Conservation (phyloP, 2,888 invertebrate genomes). For the Diadromus collaris region DNA sequence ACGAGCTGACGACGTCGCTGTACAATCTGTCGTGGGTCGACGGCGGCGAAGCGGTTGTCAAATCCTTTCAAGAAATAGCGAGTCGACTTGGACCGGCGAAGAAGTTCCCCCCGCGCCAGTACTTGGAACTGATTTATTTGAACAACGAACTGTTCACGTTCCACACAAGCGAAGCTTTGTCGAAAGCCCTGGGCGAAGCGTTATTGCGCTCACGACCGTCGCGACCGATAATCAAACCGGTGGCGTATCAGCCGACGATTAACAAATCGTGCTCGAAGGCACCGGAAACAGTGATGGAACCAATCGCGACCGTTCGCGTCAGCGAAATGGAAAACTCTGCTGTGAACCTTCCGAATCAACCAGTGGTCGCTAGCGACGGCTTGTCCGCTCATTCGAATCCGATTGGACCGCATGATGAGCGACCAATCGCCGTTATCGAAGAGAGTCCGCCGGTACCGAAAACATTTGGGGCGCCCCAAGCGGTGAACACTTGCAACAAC, state of each 20-base stretch:
- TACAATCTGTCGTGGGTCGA: slow-evolving; percentile 21
- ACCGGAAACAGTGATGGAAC: neutral
- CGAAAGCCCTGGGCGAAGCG: slow-evolving; percentile 5
- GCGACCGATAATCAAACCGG: neutral
- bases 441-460: neutral
- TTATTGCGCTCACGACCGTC: neutral
- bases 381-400: neutral
- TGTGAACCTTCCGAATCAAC: neutral
- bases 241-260: neutral
- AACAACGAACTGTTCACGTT: slow-evolving; percentile 57
- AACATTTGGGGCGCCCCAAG: neutral
- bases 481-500: neutral
- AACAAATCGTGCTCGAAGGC: neutral
- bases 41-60: neutral
- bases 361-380: neutral
- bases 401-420: neutral
- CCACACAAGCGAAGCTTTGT: slow-evolving; percentile 17
- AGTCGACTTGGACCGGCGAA: neutral
- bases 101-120: neutral
- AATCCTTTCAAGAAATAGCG: neutral
- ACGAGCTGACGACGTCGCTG: slow-evolving; percentile 12
- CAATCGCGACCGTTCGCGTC: neutral
- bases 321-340: neutral
- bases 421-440: neutral
- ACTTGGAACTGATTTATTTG: slow-evolving; percentile 41